Evolutionary conservation across 2,113 vertebrate genomes (phyloP).

Genomic region (Thalassarche chlororhynchos): DNA sequence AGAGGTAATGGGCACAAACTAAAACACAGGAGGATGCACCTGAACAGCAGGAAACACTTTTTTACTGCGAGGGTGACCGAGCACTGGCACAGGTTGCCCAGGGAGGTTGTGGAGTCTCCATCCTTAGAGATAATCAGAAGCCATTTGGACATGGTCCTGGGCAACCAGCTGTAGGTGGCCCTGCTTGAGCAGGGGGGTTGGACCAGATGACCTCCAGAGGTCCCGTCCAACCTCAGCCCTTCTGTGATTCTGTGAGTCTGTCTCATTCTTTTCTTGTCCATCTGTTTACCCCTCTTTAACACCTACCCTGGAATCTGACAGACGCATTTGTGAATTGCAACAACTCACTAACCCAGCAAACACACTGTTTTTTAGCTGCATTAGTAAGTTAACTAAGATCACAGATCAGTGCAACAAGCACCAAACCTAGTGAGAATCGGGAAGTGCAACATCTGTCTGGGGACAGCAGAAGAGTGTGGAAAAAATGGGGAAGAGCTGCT

Average conservation of each 20-base stretch:
- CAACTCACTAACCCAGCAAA: not conserved
- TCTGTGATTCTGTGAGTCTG: not conserved
- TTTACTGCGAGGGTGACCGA: not conserved
- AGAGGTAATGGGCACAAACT: not conserved
- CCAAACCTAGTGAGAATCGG: not conserved
- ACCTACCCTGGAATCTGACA: not conserved
- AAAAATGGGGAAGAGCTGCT: not conserved
- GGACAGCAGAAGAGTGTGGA: not conserved
- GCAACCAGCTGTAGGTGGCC: not conserved
- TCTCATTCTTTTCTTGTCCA: not conserved
- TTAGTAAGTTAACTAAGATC: not conserved
- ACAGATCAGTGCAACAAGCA: not conserved
- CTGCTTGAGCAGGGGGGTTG: not conserved
- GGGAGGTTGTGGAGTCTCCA: not conserved
- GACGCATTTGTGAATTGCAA: not conserved
- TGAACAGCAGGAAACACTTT: not conserved
- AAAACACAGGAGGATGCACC: not conserved
- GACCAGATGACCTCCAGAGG: not conserved
- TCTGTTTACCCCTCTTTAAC: not conserved
- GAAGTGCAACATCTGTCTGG: not conserved
- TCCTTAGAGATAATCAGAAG: not conserved
- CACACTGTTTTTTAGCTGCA: not conserved
- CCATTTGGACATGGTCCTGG: not conserved
- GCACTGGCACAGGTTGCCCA: not conserved
- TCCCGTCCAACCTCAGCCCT: not conserved